Percentiles rank a stretch among this genome's conserved stretches.
phyloP scores from a whole-genome alignment of 2,113 vertebrate species.

The Cryptomyrus ogoouensis region DNA sequence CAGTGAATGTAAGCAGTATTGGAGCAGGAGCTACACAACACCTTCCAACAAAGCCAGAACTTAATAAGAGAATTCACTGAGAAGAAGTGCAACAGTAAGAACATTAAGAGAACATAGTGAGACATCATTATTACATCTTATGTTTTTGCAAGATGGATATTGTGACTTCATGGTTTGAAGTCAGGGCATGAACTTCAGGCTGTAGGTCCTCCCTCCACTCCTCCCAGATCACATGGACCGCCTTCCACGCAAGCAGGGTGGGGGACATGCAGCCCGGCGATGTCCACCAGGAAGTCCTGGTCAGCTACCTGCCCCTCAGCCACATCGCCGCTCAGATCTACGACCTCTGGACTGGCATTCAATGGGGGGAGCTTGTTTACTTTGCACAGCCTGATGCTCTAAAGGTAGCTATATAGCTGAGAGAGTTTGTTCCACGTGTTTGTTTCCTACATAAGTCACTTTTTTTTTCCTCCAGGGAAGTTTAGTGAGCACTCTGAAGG shows the following conservation, averaged over 20 bases:
- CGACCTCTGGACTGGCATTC: conserved; percentile 80
- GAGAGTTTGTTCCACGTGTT: not conserved
- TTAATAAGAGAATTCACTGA: not conserved
- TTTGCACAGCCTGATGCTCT: conserved; percentile 81
- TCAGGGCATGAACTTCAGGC: not conserved
- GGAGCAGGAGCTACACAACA: not conserved
- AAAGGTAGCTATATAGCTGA: conserved; percentile 62
- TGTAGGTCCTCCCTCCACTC: not conserved
- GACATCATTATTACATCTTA: not conserved
- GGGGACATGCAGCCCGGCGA: conserved; percentile 72
- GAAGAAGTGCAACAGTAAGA: not conserved
- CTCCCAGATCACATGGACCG: conserved; percentile 78
- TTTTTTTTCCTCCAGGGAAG: conserved; percentile 58
- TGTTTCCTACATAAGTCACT: not conserved
- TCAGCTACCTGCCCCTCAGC: conserved; percentile 84
- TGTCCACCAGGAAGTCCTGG: conserved; percentile 70
- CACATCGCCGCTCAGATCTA: conserved; percentile 83
- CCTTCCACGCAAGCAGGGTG: conserved; percentile 63
- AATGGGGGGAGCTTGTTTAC: conserved; percentile 76
- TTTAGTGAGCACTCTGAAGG: conserved; percentile 66
- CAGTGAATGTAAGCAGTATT: not conserved
- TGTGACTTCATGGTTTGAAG: not conserved
- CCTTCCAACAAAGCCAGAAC: not conserved
- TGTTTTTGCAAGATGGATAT: not conserved
- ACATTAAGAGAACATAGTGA: not conserved